phyloP scores from a whole-genome alignment of 2,888 invertebrate species.

The Cyaniris semiargus region DNA sequence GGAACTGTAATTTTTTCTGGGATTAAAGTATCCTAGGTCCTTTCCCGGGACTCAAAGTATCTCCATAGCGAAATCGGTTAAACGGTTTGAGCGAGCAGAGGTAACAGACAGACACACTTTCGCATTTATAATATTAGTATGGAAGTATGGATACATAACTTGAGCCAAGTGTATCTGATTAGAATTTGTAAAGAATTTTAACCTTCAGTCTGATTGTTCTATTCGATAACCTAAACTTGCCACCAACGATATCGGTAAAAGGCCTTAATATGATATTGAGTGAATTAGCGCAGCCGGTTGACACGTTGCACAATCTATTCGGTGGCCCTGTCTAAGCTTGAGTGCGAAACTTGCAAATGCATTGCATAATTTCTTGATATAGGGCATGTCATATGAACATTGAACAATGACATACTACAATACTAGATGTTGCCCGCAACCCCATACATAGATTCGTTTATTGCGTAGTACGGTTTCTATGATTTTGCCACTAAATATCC shows the following conservation, averaged over 20 bases:
- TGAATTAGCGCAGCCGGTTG: conserved; percentile 10
- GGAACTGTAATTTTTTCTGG: too few species aligned
- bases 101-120: too few species aligned
- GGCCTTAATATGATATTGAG: conserved; percentile 19
- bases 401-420: background rate
- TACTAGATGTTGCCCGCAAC: background rate
- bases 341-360: background rate
- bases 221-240: background rate
- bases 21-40: too few species aligned
- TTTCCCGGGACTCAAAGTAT: too few species aligned
- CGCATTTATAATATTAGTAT: too few species aligned
- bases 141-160: too few species aligned
- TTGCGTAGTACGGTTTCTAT: too few species aligned
- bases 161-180: background rate
- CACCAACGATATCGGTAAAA: background rate
- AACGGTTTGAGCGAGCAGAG: too few species aligned
- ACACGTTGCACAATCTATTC: conserved; percentile 13
- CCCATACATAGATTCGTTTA: too few species aligned
- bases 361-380: background rate
- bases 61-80: too few species aligned
- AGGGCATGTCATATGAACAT: conserved; percentile 3
- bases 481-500: too few species aligned
- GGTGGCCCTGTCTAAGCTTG: background rate
- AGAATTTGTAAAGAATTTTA: background rate
- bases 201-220: background rate